Evolutionary conservation across 1,140 invertebrate genomes (phyloP).

Genomic region (Diorhabda elongata): DNA sequence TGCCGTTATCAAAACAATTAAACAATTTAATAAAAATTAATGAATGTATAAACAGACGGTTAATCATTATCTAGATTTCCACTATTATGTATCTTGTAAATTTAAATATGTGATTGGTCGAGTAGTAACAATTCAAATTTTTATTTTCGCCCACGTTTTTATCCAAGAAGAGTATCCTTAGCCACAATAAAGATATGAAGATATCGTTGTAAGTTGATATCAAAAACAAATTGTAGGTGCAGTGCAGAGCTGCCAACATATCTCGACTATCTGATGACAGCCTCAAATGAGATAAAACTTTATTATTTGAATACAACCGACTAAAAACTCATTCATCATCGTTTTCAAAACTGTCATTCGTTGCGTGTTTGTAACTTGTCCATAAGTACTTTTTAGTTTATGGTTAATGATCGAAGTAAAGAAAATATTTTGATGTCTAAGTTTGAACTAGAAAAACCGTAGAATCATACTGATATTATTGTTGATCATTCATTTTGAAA

Average conservation of each 20-base stretch:
- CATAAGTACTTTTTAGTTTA: not conserved
- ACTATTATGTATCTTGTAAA: too few species aligned
- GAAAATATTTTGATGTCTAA: too few species aligned
- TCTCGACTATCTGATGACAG: slow-evolving; percentile 37
- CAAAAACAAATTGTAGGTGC: slow-evolving; percentile 45
- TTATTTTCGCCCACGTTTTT: slow-evolving; percentile 32
- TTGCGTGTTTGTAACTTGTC: slow-evolving; percentile 7
- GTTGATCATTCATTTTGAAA: too few species aligned
- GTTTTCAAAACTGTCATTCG: slow-evolving; percentile 12
- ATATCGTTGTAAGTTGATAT: slow-evolving; percentile 43
- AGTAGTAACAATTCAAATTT: not conserved
- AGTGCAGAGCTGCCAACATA: slow-evolving; percentile 37
- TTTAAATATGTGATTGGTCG: too few species aligned
- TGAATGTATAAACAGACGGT: too few species aligned
- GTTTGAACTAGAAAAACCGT: too few species aligned
- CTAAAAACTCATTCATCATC: slow-evolving; percentile 28
- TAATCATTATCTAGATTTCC: too few species aligned
- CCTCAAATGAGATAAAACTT: slow-evolving; percentile 32
- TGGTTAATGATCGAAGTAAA: not conserved
- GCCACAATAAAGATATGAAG: slow-evolving; percentile 42
- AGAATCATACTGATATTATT: too few species aligned
- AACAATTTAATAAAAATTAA: too few species aligned
- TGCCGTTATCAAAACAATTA: too few species aligned
- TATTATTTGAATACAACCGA: slow-evolving; percentile 33
- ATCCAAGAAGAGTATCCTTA: slow-evolving; percentile 39